Percentiles rank a stretch among this genome's conserved stretches.
Conservation (phyloP, 2,888 invertebrate genomes). For the Amitus sp. region DNA sequence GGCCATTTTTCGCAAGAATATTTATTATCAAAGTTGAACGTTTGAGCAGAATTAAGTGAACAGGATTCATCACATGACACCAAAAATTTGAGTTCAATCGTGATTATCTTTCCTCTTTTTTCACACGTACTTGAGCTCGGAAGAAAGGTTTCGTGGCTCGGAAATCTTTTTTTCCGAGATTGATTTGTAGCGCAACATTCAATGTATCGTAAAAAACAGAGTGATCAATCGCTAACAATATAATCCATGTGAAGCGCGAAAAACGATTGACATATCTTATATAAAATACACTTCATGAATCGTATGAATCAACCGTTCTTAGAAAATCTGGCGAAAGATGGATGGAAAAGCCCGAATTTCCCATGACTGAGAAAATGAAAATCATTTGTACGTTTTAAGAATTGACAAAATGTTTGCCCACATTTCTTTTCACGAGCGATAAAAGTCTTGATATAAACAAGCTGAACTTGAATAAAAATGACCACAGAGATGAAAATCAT, state of each 20-base stretch:
- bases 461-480: no score
- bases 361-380: slow-evolving; percentile 20
- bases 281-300: slow-evolving; percentile 29
- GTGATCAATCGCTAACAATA: slow-evolving; percentile 32
- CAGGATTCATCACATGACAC: no score
- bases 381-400: neutral
- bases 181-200: slow-evolving; percentile 15
- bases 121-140: neutral
- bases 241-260: slow-evolving; percentile 28
- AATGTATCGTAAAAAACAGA: slow-evolving; percentile 27
- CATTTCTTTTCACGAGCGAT: no score
- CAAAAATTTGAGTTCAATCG: no score
- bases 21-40: no score
- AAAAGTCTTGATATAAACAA: no score
- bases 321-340: slow-evolving; percentile 19
- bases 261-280: slow-evolving; percentile 27
- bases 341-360: slow-evolving; percentile 38
- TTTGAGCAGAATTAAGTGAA: no score
- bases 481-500: no score
- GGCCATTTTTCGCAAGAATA: no score
- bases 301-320: slow-evolving; percentile 13
- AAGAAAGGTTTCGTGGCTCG: neutral
- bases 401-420: no score
- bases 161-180: neutral
- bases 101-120: no score